These are phyloP conservation scores for Criorhina ranunculi DNA, from an alignment of 2,888 invertebrate genomes.

Conservation along the genomic window DNA sequence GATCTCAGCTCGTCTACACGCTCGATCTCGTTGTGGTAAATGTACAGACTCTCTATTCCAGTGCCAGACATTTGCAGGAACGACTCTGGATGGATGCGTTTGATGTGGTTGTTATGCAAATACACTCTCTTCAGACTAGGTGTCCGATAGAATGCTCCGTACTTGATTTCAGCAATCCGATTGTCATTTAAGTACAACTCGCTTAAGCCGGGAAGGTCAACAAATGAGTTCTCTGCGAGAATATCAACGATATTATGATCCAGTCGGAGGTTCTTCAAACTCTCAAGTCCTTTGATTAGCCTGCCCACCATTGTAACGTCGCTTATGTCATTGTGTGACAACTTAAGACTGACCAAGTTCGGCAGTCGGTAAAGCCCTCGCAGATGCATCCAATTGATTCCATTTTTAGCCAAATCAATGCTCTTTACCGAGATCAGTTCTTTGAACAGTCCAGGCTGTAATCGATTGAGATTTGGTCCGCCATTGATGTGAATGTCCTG, in stretches of 20 bases:
- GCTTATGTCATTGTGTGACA: conserved; percentile 89
- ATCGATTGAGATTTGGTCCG: conserved; percentile 87
- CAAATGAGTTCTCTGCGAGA: conserved; percentile 91
- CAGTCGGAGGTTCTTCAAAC: conserved; percentile 88
- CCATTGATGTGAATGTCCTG: conserved; percentile 91
- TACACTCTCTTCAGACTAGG: conserved; percentile 90
- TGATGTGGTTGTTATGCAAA: conserved; percentile 91
- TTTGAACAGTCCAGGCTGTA: conserved; percentile 91
- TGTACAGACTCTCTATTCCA: conserved; percentile 91
- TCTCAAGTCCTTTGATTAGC: conserved; percentile 90
- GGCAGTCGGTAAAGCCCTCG: conserved; percentile 89
- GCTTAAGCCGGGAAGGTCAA: conserved; percentile 90
- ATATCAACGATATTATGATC: conserved; percentile 90
- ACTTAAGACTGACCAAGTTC: conserved; percentile 88
- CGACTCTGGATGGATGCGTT: conserved; percentile 92
- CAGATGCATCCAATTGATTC: conserved; percentile 91
- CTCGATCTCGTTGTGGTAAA: conserved; percentile 91
- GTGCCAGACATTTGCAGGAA: conserved; percentile 90
- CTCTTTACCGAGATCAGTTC: conserved; percentile 88
- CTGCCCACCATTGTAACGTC: conserved; percentile 94
- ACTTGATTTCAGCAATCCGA: conserved; percentile 90
- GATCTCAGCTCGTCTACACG: conserved; percentile 91
- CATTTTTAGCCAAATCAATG: conserved; percentile 91
- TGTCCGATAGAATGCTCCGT: conserved; percentile 92
- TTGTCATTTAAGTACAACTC: conserved; percentile 90